Evolutionary conservation across 2,797 vertebrate genomes (phyloP).

Genomic region (Platalea minor): DNA sequence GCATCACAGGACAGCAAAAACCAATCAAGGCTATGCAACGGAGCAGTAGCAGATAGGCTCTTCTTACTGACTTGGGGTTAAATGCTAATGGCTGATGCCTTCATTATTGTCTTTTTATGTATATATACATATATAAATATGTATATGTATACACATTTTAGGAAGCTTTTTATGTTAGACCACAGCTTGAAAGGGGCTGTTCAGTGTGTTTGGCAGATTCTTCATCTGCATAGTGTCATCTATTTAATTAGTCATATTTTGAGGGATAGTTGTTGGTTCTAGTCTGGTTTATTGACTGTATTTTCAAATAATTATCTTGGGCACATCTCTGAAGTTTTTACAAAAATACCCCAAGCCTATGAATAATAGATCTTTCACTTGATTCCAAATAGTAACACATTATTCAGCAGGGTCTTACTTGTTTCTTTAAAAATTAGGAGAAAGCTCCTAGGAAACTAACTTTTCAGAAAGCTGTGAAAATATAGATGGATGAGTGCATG

Average conservation of each 20-base stretch:
- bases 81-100: neutral
- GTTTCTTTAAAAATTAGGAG: neutral
- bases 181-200: neutral
- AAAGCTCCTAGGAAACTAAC: neutral
- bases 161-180: neutral
- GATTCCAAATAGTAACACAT: neutral
- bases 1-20: neutral
- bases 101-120: neutral
- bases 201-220: neutral
- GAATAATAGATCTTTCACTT: slow-evolving; percentile 47
- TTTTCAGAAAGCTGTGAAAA: neutral
- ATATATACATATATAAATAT: neutral
- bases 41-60: neutral
- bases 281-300: neutral
- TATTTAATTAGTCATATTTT: slow-evolving; percentile 13
- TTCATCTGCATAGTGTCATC: neutral
- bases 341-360: neutral
- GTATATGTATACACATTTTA: neutral
- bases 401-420: neutral
- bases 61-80: neutral
- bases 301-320: slow-evolving; percentile 14
- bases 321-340: neutral
- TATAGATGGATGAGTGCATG: neutral
- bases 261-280: neutral
- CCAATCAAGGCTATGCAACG: neutral